These are phyloP conservation scores for Oreochromis niloticus DNA, from an alignment of 2,113 vertebrate genomes.

Conservation along the genomic window DNA sequence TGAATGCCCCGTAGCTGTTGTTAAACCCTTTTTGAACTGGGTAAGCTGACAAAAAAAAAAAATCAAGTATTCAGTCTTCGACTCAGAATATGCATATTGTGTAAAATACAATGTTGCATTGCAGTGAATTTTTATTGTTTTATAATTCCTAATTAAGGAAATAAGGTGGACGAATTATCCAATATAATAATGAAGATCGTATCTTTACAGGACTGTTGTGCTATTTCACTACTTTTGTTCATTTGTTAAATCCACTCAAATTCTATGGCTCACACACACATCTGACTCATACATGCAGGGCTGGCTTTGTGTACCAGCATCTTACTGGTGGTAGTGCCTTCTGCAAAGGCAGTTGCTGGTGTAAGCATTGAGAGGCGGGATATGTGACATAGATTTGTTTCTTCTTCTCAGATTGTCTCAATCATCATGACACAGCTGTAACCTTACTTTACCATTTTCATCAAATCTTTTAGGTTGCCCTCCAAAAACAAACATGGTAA, in stretches of 20 bases:
- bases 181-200: not conserved
- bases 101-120: not conserved
- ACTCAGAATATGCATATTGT: not conserved
- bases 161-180: not conserved
- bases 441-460: not conserved
- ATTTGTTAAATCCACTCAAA: not conserved
- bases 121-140: not conserved
- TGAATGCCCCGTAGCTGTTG: not conserved
- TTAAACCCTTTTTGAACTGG: not conserved
- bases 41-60: not conserved
- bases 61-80: not conserved
- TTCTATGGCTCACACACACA: not conserved
- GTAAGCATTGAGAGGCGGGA: not conserved
- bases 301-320: not conserved
- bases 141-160: not conserved
- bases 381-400: not conserved
- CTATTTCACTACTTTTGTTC: not conserved
- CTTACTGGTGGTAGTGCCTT: not conserved
- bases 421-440: not conserved
- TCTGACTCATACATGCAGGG: not conserved
- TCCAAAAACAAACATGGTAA: not conserved
- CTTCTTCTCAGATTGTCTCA: not conserved
- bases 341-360: not conserved
- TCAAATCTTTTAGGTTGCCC: not conserved
- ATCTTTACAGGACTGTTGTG: not conserved